These are phyloP conservation scores for Ataeniobius toweri DNA, from an alignment of 2,797 vertebrate species.

Conservation along the genomic window DNA sequence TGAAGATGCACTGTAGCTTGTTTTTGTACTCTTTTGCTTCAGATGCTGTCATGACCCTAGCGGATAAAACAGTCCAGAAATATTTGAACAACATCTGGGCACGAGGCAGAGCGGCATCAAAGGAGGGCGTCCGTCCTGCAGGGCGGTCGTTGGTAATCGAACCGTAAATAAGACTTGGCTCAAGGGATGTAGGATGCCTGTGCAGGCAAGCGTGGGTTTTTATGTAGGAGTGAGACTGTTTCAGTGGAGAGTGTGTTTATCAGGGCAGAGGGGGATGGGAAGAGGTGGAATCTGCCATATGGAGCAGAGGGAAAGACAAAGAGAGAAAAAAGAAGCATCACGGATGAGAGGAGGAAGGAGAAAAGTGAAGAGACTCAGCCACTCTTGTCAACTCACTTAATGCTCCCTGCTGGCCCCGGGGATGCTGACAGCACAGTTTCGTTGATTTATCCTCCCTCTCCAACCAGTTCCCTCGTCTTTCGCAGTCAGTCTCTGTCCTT, in stretches of 20 bases:
- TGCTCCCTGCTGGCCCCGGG: slow-evolving; percentile 63
- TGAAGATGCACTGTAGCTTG: slow-evolving; percentile 19
- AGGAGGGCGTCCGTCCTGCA: slow-evolving; percentile 48
- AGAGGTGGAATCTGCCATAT: slow-evolving; percentile 70
- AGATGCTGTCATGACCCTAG: slow-evolving; percentile 53
- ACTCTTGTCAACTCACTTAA: slow-evolving; percentile 70
- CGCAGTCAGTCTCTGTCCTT: slow-evolving; percentile 55
- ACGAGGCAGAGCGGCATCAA: slow-evolving; percentile 36
- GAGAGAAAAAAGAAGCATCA: slow-evolving; percentile 47
- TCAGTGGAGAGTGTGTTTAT: slow-evolving; percentile 54
- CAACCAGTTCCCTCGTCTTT: slow-evolving; percentile 52
- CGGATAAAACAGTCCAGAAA: slow-evolving; percentile 52
- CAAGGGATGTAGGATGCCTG: slow-evolving; percentile 64
- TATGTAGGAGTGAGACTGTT: slow-evolving; percentile 63
- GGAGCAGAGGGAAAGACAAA: slow-evolving; percentile 67
- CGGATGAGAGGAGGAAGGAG: slow-evolving; percentile 51
- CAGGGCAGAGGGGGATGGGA: slow-evolving; percentile 54
- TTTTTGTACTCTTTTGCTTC: slow-evolving; percentile 24
- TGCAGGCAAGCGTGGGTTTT: slow-evolving; percentile 65
- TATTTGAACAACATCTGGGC: slow-evolving; percentile 63
- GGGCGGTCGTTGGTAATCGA: slow-evolving; percentile 60
- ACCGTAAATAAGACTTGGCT: slow-evolving; percentile 71
- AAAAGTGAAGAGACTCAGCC: slow-evolving; percentile 57
- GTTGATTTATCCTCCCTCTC: slow-evolving; percentile 67
- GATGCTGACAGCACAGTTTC: slow-evolving; percentile 76